Evolutionary conservation across 2,888 invertebrate genomes (phyloP).

Genomic region (Thyatira batis): DNA sequence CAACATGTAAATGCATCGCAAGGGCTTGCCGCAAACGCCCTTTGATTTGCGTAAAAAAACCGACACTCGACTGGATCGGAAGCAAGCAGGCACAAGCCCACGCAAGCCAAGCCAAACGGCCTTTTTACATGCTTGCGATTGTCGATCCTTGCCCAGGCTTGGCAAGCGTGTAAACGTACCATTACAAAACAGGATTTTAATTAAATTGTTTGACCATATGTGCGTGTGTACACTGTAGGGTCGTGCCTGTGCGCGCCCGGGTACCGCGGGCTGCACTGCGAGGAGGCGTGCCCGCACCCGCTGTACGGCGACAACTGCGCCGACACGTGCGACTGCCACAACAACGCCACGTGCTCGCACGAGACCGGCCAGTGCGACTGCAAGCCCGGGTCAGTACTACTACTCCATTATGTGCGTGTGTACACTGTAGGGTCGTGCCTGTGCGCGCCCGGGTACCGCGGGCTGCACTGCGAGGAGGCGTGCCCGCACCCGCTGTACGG

Average conservation of each 20-base stretch:
- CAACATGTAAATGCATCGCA: too few relatives aligned
- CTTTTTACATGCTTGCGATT: too few relatives aligned
- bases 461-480: conserved; percentile 86
- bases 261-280: conserved; percentile 88
- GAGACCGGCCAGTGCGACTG: conserved; percentile 92
- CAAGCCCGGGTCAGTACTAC: conserved; percentile 87
- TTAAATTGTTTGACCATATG: too few relatives aligned
- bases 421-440: conserved; percentile 83
- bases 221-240: conserved; percentile 39
- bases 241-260: conserved; percentile 93
- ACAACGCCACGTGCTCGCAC: conserved; percentile 89
- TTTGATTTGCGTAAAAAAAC: too few relatives aligned
- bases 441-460: conserved; percentile 91
- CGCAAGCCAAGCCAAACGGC: too few relatives aligned
- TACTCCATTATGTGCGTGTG: too few relatives aligned
- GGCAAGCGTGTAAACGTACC: too few relatives aligned
- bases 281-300: conserved; percentile 86
- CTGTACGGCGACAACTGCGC: conserved; percentile 91
- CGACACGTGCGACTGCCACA: conserved; percentile 89
- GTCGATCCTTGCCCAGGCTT: too few relatives aligned
- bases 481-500: conserved; percentile 89
- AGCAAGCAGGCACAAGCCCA: too few relatives aligned
- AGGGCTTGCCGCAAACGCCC: too few relatives aligned
- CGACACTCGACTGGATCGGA: too few relatives aligned
- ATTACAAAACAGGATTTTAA: too few relatives aligned